Evolutionary conservation across 2,888 invertebrate species (phyloP).

Genomic region (Aspidapion aeneum): DNA sequence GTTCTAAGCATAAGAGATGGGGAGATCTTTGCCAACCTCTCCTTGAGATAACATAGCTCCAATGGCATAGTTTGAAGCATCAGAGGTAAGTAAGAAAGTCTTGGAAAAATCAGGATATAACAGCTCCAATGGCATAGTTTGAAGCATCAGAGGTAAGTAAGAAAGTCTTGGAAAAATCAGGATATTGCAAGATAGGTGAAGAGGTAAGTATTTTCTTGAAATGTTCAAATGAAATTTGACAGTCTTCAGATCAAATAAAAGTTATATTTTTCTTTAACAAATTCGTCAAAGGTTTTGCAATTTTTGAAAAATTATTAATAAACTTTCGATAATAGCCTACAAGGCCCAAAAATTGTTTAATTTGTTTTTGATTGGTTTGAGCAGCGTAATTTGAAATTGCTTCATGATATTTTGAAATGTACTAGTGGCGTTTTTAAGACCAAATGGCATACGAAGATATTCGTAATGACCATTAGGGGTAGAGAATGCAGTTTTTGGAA

Average conservation of each 20-base stretch:
- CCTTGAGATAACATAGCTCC: constrained; percentile 23
- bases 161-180: no score
- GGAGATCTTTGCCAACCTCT: constrained; percentile 16
- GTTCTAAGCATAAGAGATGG: constrained; percentile 16
- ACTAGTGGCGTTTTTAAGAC: constrained; percentile 43
- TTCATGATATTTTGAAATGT: constrained; percentile 25
- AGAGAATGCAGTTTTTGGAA: constrained; percentile 39
- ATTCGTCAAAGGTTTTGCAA: constrained; percentile 34
- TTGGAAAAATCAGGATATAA: constrained; percentile 20
- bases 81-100: constrained; percentile 18
- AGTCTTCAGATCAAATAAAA: constrained; percentile 21
- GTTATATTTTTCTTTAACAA: constrained; percentile 23
- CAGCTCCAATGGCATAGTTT: no score
- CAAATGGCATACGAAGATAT: constrained; percentile 41
- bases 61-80: constrained; percentile 18
- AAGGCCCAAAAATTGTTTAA: constrained; percentile 37
- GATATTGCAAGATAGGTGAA: constrained; percentile 22
- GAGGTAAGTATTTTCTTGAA: constrained; percentile 24
- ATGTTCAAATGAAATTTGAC: constrained; percentile 25
- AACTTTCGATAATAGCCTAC: no score
- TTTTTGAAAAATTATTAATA: constrained; percentile 30
- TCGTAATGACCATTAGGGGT: constrained; percentile 39
- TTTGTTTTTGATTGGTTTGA: constrained; percentile 33
- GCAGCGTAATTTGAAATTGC: constrained; percentile 32
- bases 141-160: no score